A percentile compares a stretch with the other conserved stretches of the same genome.
Conservation (phyloP, 1,140 invertebrate species). For the Brachionus angularis region DNA sequence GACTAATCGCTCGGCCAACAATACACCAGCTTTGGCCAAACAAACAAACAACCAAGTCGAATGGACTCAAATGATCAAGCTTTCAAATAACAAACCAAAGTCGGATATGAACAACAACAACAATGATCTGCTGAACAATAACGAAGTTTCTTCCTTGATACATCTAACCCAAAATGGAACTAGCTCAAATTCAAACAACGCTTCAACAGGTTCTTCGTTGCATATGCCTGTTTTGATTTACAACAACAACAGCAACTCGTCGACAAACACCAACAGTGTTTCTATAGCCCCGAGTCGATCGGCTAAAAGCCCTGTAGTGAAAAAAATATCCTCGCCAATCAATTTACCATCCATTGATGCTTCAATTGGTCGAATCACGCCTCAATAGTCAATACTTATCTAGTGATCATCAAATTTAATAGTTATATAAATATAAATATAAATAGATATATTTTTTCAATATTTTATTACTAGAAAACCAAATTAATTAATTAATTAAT, state of each 20-base stretch:
- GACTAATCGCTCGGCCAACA: constrained; percentile 4
- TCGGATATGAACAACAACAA: constrained; percentile 32
- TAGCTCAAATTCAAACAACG: constrained; percentile 10
- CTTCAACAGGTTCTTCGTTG: constrained; percentile 29
- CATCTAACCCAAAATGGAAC: constrained; percentile 17
- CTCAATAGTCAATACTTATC: no score
- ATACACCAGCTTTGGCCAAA: not conserved
- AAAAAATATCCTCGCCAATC: constrained; percentile 25
- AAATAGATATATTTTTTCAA: no score
- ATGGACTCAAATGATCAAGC: constrained; percentile 40
- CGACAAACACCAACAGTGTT: constrained; percentile 9
- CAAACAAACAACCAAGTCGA: constrained; percentile 14
- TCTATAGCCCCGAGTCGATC: not conserved
- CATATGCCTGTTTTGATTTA: constrained; percentile 30
- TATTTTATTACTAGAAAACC: no score
- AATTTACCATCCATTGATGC: constrained; percentile 42
- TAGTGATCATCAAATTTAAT: no score
- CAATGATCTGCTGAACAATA: not conserved
- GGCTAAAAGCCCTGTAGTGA: constrained; percentile 22
- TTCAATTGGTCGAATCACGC: constrained; percentile 23
- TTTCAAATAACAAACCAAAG: not conserved
- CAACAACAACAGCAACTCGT: constrained; percentile 28
- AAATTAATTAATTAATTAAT: no score
- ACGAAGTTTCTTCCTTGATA: constrained; percentile 19
- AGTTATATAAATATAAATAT: no score